Percentiles rank a stretch among this genome's conserved stretches.
Evolutionary conservation across 2,888 invertebrate genomes (phyloP).

Genomic region (Stegana nigrithorax): DNA sequence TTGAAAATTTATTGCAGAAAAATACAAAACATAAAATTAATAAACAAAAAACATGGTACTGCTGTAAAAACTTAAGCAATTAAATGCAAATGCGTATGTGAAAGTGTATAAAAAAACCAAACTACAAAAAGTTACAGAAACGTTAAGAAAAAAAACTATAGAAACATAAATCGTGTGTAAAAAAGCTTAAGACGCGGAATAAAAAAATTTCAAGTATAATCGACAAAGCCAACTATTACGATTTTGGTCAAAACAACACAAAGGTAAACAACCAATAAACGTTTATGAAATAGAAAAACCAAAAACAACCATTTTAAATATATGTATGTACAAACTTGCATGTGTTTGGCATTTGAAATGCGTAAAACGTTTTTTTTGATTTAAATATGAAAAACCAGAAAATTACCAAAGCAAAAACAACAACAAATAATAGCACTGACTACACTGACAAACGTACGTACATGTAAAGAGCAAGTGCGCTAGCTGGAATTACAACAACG

Average conservation of each 20-base stretch:
- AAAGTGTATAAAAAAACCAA: conserved; percentile 42
- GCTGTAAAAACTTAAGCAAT: conserved; percentile 29
- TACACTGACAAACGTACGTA: no score
- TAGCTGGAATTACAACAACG: conserved; percentile 24
- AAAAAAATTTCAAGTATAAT: neutral
- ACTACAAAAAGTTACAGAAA: neutral
- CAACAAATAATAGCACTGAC: no score
- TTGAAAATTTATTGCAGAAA: conserved; percentile 33
- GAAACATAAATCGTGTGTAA: no score
- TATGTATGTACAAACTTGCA: conserved; percentile 3
- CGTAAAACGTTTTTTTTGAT: neutral
- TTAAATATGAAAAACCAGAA: neutral
- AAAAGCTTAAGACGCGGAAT: neutral
- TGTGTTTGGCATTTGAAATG: neutral
- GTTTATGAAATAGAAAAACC: conserved; percentile 10
- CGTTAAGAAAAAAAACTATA: neutral
- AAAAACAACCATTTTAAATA: conserved; percentile 15
- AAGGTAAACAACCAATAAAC: no score
- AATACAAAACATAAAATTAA: conserved; percentile 30
- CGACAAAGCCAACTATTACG: conserved; percentile 24
- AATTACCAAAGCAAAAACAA: neutral
- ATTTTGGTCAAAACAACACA: no score
- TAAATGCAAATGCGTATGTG: conserved; percentile 52
- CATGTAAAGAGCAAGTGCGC: conserved; percentile 9
- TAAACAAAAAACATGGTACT: neutral